These are phyloP conservation scores for Julus scanicus DNA, from an alignment of 2,888 invertebrate species.

Conservation along the genomic window DNA sequence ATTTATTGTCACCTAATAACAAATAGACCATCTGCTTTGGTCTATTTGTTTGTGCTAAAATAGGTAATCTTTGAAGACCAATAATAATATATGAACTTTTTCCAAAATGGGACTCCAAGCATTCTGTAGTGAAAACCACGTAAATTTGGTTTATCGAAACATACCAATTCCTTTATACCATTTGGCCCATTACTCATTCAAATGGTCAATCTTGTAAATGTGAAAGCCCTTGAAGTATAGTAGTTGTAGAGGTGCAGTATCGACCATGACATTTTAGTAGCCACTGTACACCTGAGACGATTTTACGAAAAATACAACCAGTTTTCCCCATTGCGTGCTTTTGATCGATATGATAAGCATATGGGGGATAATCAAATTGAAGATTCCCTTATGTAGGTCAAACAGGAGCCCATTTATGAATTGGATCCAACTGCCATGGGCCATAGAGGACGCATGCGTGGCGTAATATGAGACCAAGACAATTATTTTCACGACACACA, in stretches of 20 bases:
- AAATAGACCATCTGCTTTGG: too few relatives aligned
- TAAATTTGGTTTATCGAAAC: too few relatives aligned
- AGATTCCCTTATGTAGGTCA: background rate
- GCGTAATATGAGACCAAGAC: background rate
- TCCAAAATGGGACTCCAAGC: too few relatives aligned
- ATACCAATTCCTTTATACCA: too few relatives aligned
- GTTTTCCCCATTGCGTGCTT: background rate
- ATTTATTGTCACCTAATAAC: too few relatives aligned
- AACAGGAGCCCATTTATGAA: background rate
- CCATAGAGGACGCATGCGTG: background rate
- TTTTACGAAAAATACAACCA: background rate
- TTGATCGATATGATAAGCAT: background rate
- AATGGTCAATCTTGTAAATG: background rate
- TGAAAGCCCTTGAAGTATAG: too few relatives aligned
- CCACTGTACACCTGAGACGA: background rate
- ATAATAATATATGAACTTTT: too few relatives aligned
- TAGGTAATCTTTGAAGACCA: too few relatives aligned
- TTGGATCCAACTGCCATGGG: background rate
- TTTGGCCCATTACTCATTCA: background rate
- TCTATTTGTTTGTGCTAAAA: too few relatives aligned
- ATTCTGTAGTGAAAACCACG: too few relatives aligned
- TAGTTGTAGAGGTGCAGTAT: too few relatives aligned
- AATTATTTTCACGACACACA: slow-evolving; percentile 11
- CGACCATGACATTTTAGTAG: background rate
- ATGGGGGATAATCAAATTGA: slow-evolving; percentile 19